Percentiles rank a stretch among this genome's conserved stretches.
Conservation (phyloP, 2,888 invertebrate species). For the Colostygia pectinataria region DNA sequence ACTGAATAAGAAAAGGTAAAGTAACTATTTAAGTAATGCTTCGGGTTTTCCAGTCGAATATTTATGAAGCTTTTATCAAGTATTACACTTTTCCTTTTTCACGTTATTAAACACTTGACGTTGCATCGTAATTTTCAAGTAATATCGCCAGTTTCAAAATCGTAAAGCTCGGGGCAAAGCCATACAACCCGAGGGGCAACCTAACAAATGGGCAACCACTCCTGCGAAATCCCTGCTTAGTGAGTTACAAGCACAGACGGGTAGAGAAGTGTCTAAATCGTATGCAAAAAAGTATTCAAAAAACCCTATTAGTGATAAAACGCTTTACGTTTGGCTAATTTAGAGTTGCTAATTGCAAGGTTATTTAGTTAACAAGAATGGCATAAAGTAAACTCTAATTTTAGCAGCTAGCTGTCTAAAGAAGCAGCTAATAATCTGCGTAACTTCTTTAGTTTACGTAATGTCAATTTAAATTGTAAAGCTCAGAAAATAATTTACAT, state of each 20-base stretch:
- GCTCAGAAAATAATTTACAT: no score
- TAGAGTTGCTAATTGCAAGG: no score
- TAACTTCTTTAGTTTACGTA: no score
- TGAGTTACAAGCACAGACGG: conserved; percentile 38
- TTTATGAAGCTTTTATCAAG: background rate
- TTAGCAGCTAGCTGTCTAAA: no score
- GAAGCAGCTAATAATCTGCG: no score
- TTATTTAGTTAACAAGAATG: no score
- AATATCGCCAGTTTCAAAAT: conserved; percentile 17
- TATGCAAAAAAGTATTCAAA: no score
- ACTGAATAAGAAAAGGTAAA: no score
- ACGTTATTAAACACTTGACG: conserved; percentile 6
- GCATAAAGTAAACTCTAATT: no score
- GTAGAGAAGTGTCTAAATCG: conserved; percentile 26
- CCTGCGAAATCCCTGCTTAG: conserved; percentile 47
- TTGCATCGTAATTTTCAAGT: conserved; percentile 15
- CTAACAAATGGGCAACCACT: conserved; percentile 61
- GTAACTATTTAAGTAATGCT: background rate
- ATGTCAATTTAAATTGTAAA: no score
- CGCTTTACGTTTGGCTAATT: no score
- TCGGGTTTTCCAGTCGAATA: background rate
- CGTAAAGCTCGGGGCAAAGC: conserved; percentile 37
- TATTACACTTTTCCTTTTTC: conserved; percentile 1
- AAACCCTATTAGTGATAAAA: no score
- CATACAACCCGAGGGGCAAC: conserved; percentile 45